Evolutionary conservation across 2,888 invertebrate species (phyloP).

Genomic region (Troides aeacus): DNA sequence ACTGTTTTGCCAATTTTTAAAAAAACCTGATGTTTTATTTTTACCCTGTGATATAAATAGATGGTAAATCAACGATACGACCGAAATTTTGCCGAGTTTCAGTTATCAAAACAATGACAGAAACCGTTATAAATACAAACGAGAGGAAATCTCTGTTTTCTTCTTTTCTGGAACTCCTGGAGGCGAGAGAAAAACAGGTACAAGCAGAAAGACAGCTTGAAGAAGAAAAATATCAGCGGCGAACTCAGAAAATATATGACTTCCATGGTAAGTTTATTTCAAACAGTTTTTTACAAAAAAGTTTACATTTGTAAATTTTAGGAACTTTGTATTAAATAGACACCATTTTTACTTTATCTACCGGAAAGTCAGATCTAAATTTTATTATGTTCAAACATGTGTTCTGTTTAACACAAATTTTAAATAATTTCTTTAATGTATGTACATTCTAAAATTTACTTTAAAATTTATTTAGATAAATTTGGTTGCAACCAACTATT

Average conservation of each 20-base stretch:
- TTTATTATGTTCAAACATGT: not conserved
- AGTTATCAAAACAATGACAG: conserved; percentile 58
- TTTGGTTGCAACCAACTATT: no score
- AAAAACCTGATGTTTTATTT: not conserved
- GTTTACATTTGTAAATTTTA: not conserved
- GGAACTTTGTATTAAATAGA: not conserved
- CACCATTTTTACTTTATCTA: not conserved
- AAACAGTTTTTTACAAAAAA: not conserved
- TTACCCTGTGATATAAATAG: not conserved
- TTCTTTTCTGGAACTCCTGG: conserved; percentile 66
- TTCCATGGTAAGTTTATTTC: conserved; percentile 60
- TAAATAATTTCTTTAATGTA: no score
- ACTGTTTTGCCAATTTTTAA: not conserved
- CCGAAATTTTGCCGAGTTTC: conserved; percentile 15
- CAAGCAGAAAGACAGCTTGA: conserved; percentile 65
- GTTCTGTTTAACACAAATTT: not conserved
- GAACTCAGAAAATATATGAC: conserved; percentile 72
- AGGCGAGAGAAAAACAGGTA: conserved; percentile 62
- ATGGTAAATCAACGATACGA: conserved; percentile 23
- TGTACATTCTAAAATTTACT: no score
- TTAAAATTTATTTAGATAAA: no score
- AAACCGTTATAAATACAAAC: conserved; percentile 73
- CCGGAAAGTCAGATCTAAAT: not conserved
- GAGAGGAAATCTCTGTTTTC: conserved; percentile 72
- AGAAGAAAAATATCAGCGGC: conserved; percentile 67